Conservation (phyloP, 2,113 vertebrate species). For the Eptesicus fuscus region DNA sequence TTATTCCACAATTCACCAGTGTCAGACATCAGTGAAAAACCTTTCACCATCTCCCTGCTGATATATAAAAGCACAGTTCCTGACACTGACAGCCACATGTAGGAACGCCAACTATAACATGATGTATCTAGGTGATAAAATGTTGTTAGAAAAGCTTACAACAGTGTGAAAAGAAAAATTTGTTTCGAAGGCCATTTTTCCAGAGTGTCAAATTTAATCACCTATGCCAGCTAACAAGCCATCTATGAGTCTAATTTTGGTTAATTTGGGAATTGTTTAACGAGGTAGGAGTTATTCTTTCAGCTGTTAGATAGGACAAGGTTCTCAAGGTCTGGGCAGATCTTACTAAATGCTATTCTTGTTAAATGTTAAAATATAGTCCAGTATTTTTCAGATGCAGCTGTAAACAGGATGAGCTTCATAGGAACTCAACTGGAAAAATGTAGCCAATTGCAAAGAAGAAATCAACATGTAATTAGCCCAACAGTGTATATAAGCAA, state of each 20-base stretch:
- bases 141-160: not conserved
- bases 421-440: not conserved
- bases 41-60: conserved; percentile 24
- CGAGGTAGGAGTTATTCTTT: not conserved
- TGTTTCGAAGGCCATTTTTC: not conserved
- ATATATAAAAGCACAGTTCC: not conserved
- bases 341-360: not conserved
- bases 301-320: not conserved
- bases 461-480: not conserved
- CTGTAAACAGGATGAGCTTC: not conserved
- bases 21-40: conserved; percentile 51
- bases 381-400: not conserved
- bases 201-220: not conserved
- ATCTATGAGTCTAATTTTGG: not conserved
- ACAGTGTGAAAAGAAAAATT: not conserved
- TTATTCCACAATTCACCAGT: conserved; percentile 46
- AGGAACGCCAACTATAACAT: not conserved
- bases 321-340: not conserved
- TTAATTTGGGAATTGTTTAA: not conserved
- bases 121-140: not conserved
- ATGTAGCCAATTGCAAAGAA: not conserved
- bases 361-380: not conserved
- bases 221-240: not conserved
- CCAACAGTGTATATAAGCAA: not conserved
- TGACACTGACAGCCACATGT: not conserved